These are phyloP conservation scores for Timandra comae DNA, from an alignment of 2,888 invertebrate species.

Conservation along the genomic window DNA sequence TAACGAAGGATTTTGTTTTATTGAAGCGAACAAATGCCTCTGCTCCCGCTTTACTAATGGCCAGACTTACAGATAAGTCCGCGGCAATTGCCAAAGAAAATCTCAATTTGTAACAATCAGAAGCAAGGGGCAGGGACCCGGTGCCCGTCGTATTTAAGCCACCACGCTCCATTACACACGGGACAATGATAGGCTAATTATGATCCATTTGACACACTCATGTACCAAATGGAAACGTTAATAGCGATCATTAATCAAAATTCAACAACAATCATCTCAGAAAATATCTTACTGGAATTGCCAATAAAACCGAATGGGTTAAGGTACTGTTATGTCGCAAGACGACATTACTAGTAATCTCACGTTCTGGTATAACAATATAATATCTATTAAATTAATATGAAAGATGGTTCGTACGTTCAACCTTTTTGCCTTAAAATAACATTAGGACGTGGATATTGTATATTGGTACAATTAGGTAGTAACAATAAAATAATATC, in stretches of 20 bases:
- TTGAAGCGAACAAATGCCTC: too few species aligned
- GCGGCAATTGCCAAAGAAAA: conserved; percentile 50
- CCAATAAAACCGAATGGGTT: conserved; percentile 17
- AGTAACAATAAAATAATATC: conserved; percentile 29
- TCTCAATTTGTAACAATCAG: conserved; percentile 68
- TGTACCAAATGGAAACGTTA: conserved; percentile 36
- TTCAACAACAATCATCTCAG: conserved; percentile 25
- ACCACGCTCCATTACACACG: conserved; percentile 52
- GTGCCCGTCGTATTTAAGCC: conserved; percentile 35
- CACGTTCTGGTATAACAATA: conserved; percentile 30
- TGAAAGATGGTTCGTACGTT: conserved; percentile 31
- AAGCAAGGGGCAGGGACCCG: conserved; percentile 41
- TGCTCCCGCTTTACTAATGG: too few species aligned
- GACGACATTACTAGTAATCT: conserved; percentile 27
- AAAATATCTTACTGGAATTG: conserved; percentile 11
- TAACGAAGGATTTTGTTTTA: conserved; percentile 16
- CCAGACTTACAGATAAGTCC: too few species aligned
- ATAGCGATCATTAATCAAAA: conserved; percentile 56
- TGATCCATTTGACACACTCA: conserved; percentile 65
- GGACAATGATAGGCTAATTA: conserved; percentile 72
- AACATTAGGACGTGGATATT: conserved; percentile 31
- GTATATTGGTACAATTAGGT: conserved; percentile 42
- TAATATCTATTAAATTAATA: conserved; percentile 28
- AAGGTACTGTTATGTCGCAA: conserved; percentile 7
- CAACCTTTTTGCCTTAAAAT: conserved; percentile 34